Evolutionary conservation across 2,888 invertebrate genomes (phyloP).

Genomic region (Diabrotica balteata): DNA sequence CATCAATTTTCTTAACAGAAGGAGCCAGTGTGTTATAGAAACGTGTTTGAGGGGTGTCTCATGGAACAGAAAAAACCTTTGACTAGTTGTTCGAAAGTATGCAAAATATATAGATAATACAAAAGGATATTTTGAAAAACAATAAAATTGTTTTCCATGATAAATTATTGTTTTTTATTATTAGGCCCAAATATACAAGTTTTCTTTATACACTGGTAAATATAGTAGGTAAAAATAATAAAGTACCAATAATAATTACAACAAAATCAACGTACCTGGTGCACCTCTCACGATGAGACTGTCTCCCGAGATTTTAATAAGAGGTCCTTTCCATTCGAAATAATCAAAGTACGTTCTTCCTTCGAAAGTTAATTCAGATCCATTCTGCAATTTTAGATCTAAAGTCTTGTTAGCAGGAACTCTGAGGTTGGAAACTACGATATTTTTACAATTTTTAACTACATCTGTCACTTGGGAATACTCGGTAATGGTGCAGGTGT

Average conservation of each 20-base stretch:
- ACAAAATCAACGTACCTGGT: constrained; percentile 12
- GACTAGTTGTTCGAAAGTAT: too few relatives aligned
- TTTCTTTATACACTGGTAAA: too few relatives aligned
- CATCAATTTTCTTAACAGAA: too few relatives aligned
- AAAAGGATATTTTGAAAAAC: too few relatives aligned
- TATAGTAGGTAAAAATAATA: too few relatives aligned
- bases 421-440: constrained; percentile 7
- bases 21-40: too few relatives aligned
- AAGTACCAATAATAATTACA: not conserved
- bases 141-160: too few relatives aligned
- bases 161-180: too few relatives aligned
- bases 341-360: constrained; percentile 18
- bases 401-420: constrained; percentile 16
- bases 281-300: constrained; percentile 3
- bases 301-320: constrained; percentile 12
- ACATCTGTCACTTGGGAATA: constrained; percentile 6
- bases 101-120: too few relatives aligned
- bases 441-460: constrained; percentile 10
- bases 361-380: constrained; percentile 12
- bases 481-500: constrained; percentile 9
- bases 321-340: constrained; percentile 19
- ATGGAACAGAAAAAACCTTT: too few relatives aligned
- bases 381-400: constrained; percentile 9
- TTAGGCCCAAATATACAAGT: too few relatives aligned
- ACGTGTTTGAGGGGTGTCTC: too few relatives aligned